Evolutionary conservation across 2,888 invertebrate species (phyloP).

Genomic region (Pedicia rivosa): DNA sequence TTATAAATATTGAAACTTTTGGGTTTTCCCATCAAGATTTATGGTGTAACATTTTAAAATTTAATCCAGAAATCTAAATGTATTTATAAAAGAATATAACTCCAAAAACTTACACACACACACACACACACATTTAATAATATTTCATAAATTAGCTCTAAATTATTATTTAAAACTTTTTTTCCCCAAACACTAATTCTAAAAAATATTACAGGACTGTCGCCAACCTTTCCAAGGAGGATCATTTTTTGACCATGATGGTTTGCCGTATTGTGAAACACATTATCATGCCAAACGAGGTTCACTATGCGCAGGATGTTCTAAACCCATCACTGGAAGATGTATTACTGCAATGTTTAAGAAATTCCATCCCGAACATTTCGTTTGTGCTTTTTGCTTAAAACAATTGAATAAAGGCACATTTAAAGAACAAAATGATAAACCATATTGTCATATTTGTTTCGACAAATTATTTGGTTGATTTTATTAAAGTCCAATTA

Average conservation of each 20-base stretch:
- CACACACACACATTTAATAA: too few relatives aligned
- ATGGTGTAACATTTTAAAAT: too few relatives aligned
- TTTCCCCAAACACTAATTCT: too few relatives aligned
- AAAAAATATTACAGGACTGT: constrained; percentile 83
- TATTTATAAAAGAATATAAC: too few relatives aligned
- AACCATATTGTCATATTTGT: constrained; percentile 96
- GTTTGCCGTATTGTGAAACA: constrained; percentile 95
- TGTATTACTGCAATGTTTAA: constrained; percentile 99
- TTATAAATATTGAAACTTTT: too few relatives aligned
- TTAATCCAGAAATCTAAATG: too few relatives aligned
- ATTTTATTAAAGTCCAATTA: too few relatives aligned
- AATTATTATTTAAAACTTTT: too few relatives aligned
- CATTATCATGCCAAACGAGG: constrained; percentile 97
- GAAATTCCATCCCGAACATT: constrained; percentile 99
- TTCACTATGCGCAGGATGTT: constrained; percentile 93
- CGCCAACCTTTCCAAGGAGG: constrained; percentile 92
- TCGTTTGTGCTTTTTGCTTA: constrained; percentile 98
- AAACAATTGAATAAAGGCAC: constrained; percentile 97
- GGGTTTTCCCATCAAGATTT: too few relatives aligned
- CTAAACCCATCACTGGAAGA: constrained; percentile 91
- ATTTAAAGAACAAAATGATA: constrained; percentile 97
- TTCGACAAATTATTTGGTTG: constrained; percentile 94
- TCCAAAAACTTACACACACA: too few relatives aligned
- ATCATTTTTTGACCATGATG: constrained; percentile 97
- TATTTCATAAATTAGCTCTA: too few relatives aligned